These are phyloP conservation scores for Lycocerus yunnanus DNA, from an alignment of 2,888 invertebrate species.

Conservation along the genomic window DNA sequence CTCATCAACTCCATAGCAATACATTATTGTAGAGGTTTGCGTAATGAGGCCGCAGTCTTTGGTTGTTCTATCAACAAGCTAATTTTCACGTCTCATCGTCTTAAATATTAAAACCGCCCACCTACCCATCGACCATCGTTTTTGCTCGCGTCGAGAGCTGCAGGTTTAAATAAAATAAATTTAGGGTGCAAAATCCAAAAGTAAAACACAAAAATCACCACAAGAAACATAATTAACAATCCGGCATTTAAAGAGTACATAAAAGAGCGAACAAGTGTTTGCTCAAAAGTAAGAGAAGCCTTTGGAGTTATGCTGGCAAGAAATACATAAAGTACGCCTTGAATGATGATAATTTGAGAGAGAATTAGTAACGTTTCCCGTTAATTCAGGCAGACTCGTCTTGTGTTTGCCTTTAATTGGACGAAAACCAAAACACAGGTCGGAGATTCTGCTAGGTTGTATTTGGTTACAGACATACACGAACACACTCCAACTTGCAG, in stretches of 20 bases:
- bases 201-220: background rate
- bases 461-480: slow-evolving; percentile 51
- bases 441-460: slow-evolving; percentile 53
- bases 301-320: slow-evolving; percentile 26
- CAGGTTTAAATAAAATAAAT: background rate
- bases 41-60: slow-evolving; percentile 42
- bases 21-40: slow-evolving; percentile 47
- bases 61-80: slow-evolving; percentile 34
- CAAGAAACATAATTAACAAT: slow-evolving; percentile 6
- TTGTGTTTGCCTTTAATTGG: slow-evolving; percentile 57
- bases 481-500: slow-evolving; percentile 22
- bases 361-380: slow-evolving; percentile 55
- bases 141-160: background rate
- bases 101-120: slow-evolving; percentile 15
- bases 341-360: slow-evolving; percentile 54
- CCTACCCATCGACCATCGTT: no score
- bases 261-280: slow-evolving; percentile 20
- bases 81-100: slow-evolving; percentile 22
- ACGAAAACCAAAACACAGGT: slow-evolving; percentile 58
- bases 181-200: background rate
- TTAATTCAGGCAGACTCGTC: slow-evolving; percentile 55
- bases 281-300: slow-evolving; percentile 18
- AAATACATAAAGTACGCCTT: slow-evolving; percentile 42
- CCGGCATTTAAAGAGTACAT: slow-evolving; percentile 8
- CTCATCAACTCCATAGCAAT: slow-evolving; percentile 46